Evolutionary conservation across 1,140 invertebrate genomes (phyloP), one percentile per base, ranked within the genome.

Genomic region (Drosophila pectinifera): DNA sequence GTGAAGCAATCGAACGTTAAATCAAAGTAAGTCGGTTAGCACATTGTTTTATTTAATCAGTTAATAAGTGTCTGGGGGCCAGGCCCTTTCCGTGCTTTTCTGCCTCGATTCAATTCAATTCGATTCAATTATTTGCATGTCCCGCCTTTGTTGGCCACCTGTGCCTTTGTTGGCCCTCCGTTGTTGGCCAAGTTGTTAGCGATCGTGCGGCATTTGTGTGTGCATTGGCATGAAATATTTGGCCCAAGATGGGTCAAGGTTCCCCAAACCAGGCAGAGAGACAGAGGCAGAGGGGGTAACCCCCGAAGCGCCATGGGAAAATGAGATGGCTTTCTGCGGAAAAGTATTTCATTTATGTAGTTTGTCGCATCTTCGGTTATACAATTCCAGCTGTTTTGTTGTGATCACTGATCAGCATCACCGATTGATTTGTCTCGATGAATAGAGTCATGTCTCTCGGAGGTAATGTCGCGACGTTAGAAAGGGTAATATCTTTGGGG

Each of bases 121-220:
- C 53, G 11, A 64, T 64, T 64, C 54, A 59, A 72, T 70, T 72
- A 72, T 72, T 72, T 70, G 68, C 64, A 72, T 57, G 49, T 34
- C 68, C 45, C 55, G 38, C 53, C 58, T 74, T 73, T 74, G 49
- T 73, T 73, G 57, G 34, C 51, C 57, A 54, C 18, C 48, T 48
- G 48, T 43, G 14, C 24, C 28, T 56, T 31, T 49, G 16, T 65
- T 39, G n/a, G 20, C 39, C 14, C 57, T 31, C 56, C 53, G 43
- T 34, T 57, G 39, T 75, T 75, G 59, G 53, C 61, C 67, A 81
- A 80, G 70, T 67, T 64, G 68, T 62, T 76, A 63, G 67, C 65
- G 65, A 26, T 78, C 59, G 57, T 58, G 46, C 34, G 38, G 28
- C 43, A 59, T 59, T 55, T 48, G 54, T 69, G 31, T 42, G 31